phyloP scores from a whole-genome alignment of 1,140 invertebrate species.

The Hypsibius dujardini region DNA sequence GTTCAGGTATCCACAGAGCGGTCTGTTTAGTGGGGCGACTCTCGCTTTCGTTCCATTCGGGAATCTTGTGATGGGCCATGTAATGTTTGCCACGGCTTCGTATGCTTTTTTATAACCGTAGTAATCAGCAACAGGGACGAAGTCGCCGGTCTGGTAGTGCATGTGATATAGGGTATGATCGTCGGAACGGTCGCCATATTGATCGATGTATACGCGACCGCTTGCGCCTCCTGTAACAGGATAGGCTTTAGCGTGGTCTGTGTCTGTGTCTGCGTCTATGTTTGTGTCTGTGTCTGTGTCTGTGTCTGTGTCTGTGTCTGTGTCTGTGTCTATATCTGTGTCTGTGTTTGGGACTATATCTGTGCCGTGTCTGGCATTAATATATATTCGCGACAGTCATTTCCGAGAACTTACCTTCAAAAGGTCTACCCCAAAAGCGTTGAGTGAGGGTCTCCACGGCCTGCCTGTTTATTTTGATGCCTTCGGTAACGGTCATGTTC shows the following conservation, averaged over 20 bases:
- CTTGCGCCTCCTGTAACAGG: conserved; percentile 6
- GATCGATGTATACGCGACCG: conserved; percentile 9
- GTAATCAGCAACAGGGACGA: background rate
- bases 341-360: no score
- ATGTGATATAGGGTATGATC: conserved; percentile 10
- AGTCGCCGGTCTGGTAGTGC: background rate
- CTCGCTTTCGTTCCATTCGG: background rate
- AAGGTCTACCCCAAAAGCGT: background rate
- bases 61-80: background rate
- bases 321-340: no score
- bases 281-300: no score
- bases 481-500: conserved; percentile 14
- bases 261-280: no score
- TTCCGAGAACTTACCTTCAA: background rate
- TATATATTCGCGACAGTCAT: no score
- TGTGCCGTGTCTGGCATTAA: background rate
- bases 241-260: no score
- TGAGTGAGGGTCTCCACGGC: background rate
- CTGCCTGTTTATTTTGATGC: background rate
- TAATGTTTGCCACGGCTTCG: conserved; percentile 7
- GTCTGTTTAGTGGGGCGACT: background rate
- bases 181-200: conserved; percentile 1
- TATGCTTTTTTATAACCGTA: background rate
- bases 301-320: background rate
- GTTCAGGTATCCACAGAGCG: background rate